A percentile compares a stretch with the other conserved stretches of the same genome.
These are phyloP conservation scores for Steatocranus sp. DNA, from an alignment of 2,797 vertebrate species.

Conservation along the genomic window DNA sequence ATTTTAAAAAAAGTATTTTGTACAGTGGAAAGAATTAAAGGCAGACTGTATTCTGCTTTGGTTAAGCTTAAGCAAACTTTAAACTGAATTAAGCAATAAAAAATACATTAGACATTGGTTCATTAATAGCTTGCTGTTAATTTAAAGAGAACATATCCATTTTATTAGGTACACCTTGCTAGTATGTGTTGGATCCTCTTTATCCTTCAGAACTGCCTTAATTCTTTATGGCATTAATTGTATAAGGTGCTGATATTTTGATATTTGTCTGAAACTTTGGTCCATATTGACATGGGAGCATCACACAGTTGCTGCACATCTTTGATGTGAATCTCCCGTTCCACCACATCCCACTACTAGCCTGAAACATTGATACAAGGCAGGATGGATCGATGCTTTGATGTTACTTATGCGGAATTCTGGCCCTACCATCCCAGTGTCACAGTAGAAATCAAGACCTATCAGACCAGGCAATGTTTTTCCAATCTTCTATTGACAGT, in stretches of 20 bases:
- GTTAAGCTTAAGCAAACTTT: background rate
- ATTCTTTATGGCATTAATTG: background rate
- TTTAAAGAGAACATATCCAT: background rate
- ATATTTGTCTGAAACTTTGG: background rate
- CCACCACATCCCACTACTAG: background rate
- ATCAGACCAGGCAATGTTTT: background rate
- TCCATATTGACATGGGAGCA: background rate
- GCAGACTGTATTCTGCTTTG: background rate
- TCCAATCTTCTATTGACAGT: background rate
- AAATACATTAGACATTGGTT: background rate
- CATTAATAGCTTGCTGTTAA: background rate
- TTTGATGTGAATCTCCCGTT: background rate
- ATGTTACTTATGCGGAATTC: background rate
- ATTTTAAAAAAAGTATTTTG: background rate
- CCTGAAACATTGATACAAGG: background rate
- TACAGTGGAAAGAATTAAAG: background rate
- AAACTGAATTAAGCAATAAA: background rate
- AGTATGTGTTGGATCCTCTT: background rate
- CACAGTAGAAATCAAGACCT: background rate
- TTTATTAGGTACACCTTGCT: background rate
- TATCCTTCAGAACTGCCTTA: background rate
- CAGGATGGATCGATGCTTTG: background rate
- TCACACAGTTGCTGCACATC: background rate
- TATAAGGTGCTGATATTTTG: background rate
- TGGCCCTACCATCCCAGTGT: background rate